A percentile compares a stretch with the other conserved stretches of the same genome.
phyloP scores from a whole-genome alignment of 2,888 invertebrate genomes.

The Oligia strigilis region DNA sequence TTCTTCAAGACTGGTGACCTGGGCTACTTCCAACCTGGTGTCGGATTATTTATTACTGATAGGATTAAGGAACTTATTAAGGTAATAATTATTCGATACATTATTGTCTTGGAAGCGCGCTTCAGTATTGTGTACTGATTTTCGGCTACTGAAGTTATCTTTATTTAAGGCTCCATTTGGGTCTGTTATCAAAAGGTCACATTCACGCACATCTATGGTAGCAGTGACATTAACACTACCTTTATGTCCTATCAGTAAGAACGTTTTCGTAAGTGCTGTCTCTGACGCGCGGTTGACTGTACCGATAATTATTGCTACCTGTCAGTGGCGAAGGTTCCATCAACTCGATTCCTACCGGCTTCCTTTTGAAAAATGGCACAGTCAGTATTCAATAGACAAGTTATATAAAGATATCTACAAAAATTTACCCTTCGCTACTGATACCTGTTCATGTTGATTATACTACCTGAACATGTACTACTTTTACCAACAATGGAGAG shows the following conservation, averaged over 20 bases:
- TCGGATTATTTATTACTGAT: conserved; percentile 93
- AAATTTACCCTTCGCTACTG: no score
- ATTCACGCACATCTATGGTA: not conserved
- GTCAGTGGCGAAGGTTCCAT: no score
- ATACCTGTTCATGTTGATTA: not conserved
- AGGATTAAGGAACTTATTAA: conserved; percentile 96
- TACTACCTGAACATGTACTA: not conserved
- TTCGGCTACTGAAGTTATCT: not conserved
- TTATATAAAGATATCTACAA: no score
- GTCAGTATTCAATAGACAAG: no score
- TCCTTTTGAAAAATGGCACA: no score
- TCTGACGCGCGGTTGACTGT: not conserved
- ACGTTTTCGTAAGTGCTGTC: not conserved
- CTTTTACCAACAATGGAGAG: not conserved
- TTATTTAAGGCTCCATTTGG: not conserved
- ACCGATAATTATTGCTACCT: not conserved
- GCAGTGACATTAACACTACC: not conserved
- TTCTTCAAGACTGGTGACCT: conserved; percentile 95
- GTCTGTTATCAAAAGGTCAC: not conserved
- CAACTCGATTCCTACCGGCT: no score
- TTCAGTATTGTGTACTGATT: not conserved
- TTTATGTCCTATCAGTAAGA: not conserved
- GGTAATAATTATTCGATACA: conserved; percentile 68
- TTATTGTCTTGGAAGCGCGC: not conserved
- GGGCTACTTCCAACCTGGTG: conserved; percentile 92